Conservation (phyloP, 64 coral and sea anemone genomes). For the Pocillopora verrucosa region DNA sequence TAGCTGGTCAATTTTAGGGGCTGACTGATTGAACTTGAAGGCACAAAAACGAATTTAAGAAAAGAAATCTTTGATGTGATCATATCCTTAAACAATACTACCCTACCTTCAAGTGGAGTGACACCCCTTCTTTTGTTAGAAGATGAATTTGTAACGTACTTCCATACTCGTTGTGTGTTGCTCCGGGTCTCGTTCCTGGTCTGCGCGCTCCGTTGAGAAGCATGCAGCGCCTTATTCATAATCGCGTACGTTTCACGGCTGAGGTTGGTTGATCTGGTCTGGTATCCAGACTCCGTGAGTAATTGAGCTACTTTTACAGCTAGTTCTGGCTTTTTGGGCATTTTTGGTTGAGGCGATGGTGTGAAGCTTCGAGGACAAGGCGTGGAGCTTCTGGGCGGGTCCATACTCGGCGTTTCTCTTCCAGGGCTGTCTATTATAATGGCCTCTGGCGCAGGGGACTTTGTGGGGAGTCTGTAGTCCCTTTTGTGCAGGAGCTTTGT, state of each 20-base stretch:
- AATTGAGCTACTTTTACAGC: constrained; percentile 70
- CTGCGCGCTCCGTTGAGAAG: constrained; percentile 1
- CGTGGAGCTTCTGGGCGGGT: constrained; percentile 23
- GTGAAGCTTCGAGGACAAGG: constrained; percentile 50
- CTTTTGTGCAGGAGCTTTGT: constrained; percentile 51
- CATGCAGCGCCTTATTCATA: constrained; percentile 70
- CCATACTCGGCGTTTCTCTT: background rate
- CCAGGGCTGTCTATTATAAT: constrained; percentile 14
- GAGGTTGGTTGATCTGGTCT: constrained; percentile 41
- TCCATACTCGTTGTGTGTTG: constrained; percentile 32
- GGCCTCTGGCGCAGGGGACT: background rate
- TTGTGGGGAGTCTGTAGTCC: background rate
- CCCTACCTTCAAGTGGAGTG: constrained; percentile 1
- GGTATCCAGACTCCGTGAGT: constrained; percentile 10
- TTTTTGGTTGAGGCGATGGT: constrained; percentile 9
- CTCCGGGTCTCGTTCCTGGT: constrained; percentile 30
- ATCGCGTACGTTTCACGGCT: constrained; percentile 74
- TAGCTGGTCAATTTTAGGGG: no score
- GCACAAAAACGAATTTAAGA: no score
- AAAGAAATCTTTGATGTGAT: background rate
- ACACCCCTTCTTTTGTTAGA: background rate
- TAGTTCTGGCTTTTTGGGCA: constrained; percentile 34
- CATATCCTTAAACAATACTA: background rate
- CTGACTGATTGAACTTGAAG: no score
- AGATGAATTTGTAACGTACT: constrained; percentile 46